Evolutionary conservation across 2,888 invertebrate species (phyloP).

Genomic region (Coelogynopora nodosa): DNA sequence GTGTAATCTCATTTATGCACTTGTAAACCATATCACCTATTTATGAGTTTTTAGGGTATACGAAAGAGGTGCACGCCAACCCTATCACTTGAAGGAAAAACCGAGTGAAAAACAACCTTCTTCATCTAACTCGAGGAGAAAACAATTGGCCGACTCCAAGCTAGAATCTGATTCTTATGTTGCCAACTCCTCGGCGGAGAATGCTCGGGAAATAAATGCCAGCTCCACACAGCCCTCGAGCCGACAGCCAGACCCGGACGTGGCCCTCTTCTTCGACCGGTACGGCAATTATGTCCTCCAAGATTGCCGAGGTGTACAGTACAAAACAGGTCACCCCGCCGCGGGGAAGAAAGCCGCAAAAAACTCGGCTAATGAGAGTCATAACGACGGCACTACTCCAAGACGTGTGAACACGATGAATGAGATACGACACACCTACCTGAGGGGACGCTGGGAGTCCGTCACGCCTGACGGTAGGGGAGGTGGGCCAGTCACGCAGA

Average conservation of each 20-base stretch:
- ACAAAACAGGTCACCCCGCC: no score
- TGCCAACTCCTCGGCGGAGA: no score
- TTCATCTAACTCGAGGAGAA: background rate
- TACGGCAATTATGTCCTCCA: background rate
- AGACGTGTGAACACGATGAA: background rate
- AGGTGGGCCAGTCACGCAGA: no score
- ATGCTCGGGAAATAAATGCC: no score
- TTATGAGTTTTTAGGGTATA: background rate
- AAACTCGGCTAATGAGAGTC: background rate
- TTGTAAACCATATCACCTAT: no score
- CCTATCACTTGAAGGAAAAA: background rate
- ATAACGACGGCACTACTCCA: background rate
- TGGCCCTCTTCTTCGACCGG: background rate
- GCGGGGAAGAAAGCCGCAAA: background rate
- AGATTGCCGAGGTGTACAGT: background rate
- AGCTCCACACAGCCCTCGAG: no score
- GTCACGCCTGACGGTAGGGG: background rate
- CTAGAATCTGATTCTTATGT: background rate
- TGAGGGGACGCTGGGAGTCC: background rate
- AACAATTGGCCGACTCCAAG: background rate
- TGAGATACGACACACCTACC: background rate
- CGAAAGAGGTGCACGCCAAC: background rate
- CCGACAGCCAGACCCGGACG: background rate
- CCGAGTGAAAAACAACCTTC: background rate
- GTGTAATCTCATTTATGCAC: background rate